phyloP scores from a whole-genome alignment of 2,888 invertebrate species.

The Drosophila longiperda region DNA sequence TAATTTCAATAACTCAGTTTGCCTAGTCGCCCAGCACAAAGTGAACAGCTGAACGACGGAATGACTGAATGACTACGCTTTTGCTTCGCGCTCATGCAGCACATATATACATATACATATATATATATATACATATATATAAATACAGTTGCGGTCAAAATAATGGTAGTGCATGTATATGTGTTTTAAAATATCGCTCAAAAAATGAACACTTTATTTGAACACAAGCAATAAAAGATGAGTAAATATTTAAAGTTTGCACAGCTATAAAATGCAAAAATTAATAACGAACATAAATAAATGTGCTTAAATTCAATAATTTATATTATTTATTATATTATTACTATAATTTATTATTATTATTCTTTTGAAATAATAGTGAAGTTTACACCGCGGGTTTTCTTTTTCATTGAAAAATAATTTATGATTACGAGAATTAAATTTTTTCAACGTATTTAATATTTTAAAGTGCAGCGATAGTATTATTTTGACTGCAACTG shows the following conservation, averaged over 20 bases:
- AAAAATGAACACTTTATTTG: background rate
- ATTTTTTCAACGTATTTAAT: background rate
- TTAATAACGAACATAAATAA: background rate
- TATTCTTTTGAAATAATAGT: no score
- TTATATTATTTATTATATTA: background rate
- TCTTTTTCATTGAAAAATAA: background rate
- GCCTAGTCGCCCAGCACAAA: slow-evolving; percentile 35
- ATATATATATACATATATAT: background rate
- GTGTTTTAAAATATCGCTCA: background rate
- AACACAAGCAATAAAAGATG: background rate
- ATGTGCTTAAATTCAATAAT: background rate
- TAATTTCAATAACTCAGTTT: slow-evolving; percentile 71
- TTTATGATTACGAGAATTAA: background rate
- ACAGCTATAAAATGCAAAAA: background rate
- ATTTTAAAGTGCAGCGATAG: background rate
- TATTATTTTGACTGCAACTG: background rate
- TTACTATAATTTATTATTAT: background rate
- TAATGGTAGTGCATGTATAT: background rate
- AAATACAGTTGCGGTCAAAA: background rate
- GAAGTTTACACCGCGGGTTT: background rate
- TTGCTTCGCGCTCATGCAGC: background rate
- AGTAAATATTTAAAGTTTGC: background rate
- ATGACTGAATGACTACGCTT: background rate
- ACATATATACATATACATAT: background rate
- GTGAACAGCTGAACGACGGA: background rate